A percentile compares a stretch with the other conserved stretches of the same genome.
These are phyloP conservation scores for Plemyria rubiginata DNA, from an alignment of 2,888 invertebrate genomes.

Conservation along the genomic window DNA sequence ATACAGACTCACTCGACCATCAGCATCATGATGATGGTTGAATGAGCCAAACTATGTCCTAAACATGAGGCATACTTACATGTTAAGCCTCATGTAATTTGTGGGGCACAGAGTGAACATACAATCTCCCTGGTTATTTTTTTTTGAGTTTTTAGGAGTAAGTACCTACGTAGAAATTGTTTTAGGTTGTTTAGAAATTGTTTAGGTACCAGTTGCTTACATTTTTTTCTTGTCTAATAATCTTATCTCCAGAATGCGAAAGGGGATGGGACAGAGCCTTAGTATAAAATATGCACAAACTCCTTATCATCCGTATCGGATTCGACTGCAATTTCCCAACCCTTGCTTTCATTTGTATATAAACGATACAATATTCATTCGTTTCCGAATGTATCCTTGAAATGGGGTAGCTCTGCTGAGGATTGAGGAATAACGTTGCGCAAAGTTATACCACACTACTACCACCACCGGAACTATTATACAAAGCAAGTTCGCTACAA, in stretches of 20 bases:
- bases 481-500: background rate
- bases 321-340: conserved; percentile 19
- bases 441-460: conserved; percentile 30
- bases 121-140: too few species aligned
- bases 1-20: too few species aligned
- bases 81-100: too few species aligned
- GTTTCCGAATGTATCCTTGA: conserved; percentile 15
- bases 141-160: background rate
- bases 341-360: conserved; percentile 19
- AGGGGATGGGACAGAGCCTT: background rate
- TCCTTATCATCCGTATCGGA: conserved; percentile 20
- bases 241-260: conserved; percentile 5
- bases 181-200: too few species aligned
- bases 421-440: background rate
- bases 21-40: too few species aligned
- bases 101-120: too few species aligned
- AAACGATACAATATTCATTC: conserved; percentile 24
- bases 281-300: conserved; percentile 27
- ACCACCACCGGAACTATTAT: conserved; percentile 2
- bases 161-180: background rate
- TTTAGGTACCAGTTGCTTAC: too few species aligned
- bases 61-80: too few species aligned
- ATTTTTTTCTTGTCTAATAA: background rate
- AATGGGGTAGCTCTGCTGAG: conserved; percentile 2
- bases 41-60: too few species aligned